phyloP scores from a whole-genome alignment of 2,888 invertebrate species.

The Cephus pulcher region DNA sequence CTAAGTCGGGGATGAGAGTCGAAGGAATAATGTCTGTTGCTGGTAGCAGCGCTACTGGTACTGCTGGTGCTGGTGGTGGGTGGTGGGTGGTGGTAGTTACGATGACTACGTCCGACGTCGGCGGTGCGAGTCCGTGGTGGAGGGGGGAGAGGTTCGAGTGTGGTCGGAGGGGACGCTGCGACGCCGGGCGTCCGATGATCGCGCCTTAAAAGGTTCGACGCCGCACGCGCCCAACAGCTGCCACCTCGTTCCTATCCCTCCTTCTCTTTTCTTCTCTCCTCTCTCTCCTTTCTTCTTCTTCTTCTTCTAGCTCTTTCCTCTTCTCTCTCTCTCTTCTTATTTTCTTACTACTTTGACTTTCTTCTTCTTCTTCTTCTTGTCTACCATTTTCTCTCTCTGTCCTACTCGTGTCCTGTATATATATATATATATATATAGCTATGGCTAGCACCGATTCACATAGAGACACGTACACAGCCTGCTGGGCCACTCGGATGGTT shows the following conservation, averaged over 20 bases:
- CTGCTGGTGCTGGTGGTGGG: neutral
- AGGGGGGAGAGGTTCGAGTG: slow-evolving; percentile 22
- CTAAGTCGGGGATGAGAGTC: too few species aligned
- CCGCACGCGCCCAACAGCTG: slow-evolving; percentile 66
- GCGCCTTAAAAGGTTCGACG: slow-evolving; percentile 67
- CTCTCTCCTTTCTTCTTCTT: slow-evolving; percentile 15
- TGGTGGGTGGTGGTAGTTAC: neutral
- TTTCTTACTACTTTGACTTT: slow-evolving; percentile 4
- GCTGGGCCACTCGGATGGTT: too few species aligned
- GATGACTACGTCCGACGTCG: slow-evolving; percentile 1
- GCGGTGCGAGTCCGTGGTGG: slow-evolving; percentile 17
- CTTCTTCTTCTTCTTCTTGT: neutral
- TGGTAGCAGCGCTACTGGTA: neutral
- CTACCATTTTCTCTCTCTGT: neutral
- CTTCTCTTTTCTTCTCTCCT: slow-evolving; percentile 23
- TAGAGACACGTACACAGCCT: too few species aligned
- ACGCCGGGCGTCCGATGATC: slow-evolving; percentile 66
- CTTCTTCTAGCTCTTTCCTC: slow-evolving; percentile 26
- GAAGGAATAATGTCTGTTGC: too few species aligned
- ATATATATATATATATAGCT: too few species aligned
- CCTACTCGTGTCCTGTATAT: neutral
- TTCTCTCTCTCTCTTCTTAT: slow-evolving; percentile 10
- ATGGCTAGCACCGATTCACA: too few species aligned
- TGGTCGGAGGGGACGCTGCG: slow-evolving; percentile 54
- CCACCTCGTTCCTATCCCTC: slow-evolving; percentile 42